phyloP scores from a whole-genome alignment of 2,113 vertebrate species.

The Scomber scombrus region DNA sequence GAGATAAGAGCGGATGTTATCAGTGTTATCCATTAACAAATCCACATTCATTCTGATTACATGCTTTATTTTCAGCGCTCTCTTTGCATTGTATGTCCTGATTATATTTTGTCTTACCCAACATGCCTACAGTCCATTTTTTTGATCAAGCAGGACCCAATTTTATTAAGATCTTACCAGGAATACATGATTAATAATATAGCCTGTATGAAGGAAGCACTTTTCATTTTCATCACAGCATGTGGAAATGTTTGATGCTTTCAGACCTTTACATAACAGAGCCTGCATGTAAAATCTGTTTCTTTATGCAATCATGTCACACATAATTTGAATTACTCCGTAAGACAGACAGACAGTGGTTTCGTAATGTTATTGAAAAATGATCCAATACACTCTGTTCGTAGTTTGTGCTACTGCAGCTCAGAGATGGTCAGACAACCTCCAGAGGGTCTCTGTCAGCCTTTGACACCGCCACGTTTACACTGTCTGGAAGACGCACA shows the following conservation, averaged over 20 bases:
- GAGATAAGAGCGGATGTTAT: too few species aligned
- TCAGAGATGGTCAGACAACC: constrained; percentile 80
- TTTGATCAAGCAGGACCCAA: constrained; percentile 19
- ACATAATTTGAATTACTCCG: not conserved
- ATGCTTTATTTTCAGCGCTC: constrained; percentile 3
- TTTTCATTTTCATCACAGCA: constrained; percentile 39
- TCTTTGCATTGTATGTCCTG: not conserved
- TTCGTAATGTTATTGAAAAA: not conserved
- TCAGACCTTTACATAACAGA: constrained; percentile 1
- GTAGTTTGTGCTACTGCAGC: not conserved
- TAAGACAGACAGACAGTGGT: not conserved
- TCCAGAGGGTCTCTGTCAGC: constrained; percentile 91
- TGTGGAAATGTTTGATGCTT: not conserved
- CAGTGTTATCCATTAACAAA: constrained; percentile 20
- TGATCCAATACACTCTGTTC: not conserved
- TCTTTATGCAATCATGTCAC: not conserved
- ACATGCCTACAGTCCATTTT: constrained; percentile 10
- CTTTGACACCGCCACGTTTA: constrained; percentile 87
- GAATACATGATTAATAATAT: constrained; percentile 20
- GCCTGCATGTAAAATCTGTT: not conserved
- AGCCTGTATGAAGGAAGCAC: constrained; percentile 8
- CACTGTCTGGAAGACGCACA: constrained; percentile 80
- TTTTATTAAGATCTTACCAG: constrained; percentile 43
- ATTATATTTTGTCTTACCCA: constrained; percentile 17
- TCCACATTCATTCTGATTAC: constrained; percentile 38